Conservation (phyloP, 2,113 vertebrate genomes). For the Lophura nycthemera region DNA sequence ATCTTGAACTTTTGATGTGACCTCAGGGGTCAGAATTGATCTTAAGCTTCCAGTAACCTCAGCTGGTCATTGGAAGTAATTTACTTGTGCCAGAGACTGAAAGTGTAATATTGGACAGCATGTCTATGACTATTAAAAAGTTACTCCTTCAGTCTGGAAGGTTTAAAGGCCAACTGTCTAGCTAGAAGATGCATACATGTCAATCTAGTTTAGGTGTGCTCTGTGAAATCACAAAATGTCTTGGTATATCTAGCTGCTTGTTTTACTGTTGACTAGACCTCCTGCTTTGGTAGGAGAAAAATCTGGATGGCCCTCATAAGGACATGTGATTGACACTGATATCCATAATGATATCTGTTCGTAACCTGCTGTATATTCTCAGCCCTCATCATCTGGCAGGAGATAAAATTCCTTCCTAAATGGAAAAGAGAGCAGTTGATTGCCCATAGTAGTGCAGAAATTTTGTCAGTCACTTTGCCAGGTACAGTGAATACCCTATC, state of each 20-base stretch:
- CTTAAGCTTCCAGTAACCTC: background rate
- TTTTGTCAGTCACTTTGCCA: background rate
- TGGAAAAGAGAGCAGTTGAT: background rate
- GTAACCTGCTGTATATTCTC: background rate
- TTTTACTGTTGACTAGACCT: background rate
- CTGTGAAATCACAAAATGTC: background rate
- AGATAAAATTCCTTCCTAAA: background rate
- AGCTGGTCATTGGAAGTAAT: background rate
- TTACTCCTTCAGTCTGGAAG: background rate
- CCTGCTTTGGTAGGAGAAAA: background rate
- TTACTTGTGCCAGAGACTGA: background rate
- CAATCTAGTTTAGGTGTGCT: background rate
- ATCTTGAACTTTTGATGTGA: background rate
- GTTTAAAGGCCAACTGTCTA: background rate
- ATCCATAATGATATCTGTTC: background rate
- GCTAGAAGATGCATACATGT: background rate
- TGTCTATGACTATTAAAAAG: background rate
- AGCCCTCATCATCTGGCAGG: background rate
- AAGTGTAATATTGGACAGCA: background rate
- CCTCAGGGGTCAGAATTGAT: background rate
- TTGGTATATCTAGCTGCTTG: background rate
- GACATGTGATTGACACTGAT: background rate
- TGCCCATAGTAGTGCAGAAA: background rate
- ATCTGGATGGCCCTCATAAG: background rate
- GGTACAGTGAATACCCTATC: background rate